Evolutionary conservation across 2,797 vertebrate species (phyloP), one percentile per base, ranked within the genome.

Genomic region (Triplophysa yarkandensis): DNA sequence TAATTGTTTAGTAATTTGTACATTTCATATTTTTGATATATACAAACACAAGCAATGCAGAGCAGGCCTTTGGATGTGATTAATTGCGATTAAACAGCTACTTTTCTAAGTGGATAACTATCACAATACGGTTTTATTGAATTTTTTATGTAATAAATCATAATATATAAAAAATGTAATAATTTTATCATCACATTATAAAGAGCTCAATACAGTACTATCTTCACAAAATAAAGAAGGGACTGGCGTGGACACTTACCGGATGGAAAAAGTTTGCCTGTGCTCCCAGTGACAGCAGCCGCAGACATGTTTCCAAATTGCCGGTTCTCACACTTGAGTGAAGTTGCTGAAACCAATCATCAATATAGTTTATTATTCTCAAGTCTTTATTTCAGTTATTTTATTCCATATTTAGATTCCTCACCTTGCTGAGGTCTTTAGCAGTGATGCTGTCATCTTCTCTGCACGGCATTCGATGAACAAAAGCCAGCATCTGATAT

Each of bases 211-310:
- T n/a, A n/a, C n/a, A n/a, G n/a, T 39, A 13, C 11, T 2, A 13
- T 39, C 10, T 39, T 39, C 10, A 13, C 11, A 27, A 14, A 55
- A 55, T 14, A 57, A 28, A 57, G 8, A 58, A 58, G 1, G 10
- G 19, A 14, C 2, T 8, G 39, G 0, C 14, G 23, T n/a, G 16
- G 46, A 39, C 41, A 86, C 95, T 84, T 92, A 98, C 97, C 19
- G 97, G 96, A 83, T 98, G 96, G 82, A 98, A 98, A 88, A 98
- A 98, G 90, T 98, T 98, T 74, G 97, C 95, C 83, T 98, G 97
- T 3, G 96, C 96, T 88, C 97, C 96, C 76, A 98, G 85, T 70
- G 96, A 98, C 66, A 98, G 87, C n/a, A 98, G 86, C 76, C 97
- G 88, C 71, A 98, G 88, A 85, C 97, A 98, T 0, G 97, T 98